Evolutionary conservation across 2,797 vertebrate species (phyloP), one percentile per base, ranked within the genome.

Genomic region (Furcifer pardalis): DNA sequence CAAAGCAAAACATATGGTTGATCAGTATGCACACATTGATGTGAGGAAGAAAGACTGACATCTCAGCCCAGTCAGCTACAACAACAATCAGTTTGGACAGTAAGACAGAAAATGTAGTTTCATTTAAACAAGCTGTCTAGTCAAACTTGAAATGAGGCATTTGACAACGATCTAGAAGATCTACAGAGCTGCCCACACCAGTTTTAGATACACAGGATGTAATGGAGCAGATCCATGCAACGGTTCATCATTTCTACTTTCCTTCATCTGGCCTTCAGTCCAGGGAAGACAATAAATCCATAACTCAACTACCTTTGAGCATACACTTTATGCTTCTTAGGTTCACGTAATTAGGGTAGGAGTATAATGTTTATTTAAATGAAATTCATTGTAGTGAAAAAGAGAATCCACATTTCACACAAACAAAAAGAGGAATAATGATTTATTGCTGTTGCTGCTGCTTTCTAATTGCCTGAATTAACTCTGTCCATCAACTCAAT

Each of bases 111-210:
- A 68, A n/a, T 35, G 7, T 7, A 60, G 40, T 40, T 56, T 68
- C 30, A 30, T 81, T 76, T 76, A 65, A 81, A 77, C 84, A 77
- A 60, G n/a, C 52, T 49, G 73, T 59, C 84, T 12, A 21, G 63
- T 49, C 79, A 86, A n/a, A 46, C 63, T 77, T 15, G 74, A 60
- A 77, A 71, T 71, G 73, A 86, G 71, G 35, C 40, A 71, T 42
- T 49, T 35, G 71, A 60, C 37, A 52, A 62, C 77, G 17, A 60
- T 37, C 56, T 62, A 3, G 35, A 37, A 66, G 62, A 60, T 27
- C 19, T 77, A 44, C 49, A 77, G 49, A 69, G 27, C 52, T 69
- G 56, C 62, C 72, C 17, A 15, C 30, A 6, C 23, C 49, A 44
- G 62, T 37, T 68, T 81, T 44, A 76, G 35, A 62, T 80, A 44